Conservation (phyloP, 1,140 invertebrate genomes). For the Cecropterus lyciades region DNA sequence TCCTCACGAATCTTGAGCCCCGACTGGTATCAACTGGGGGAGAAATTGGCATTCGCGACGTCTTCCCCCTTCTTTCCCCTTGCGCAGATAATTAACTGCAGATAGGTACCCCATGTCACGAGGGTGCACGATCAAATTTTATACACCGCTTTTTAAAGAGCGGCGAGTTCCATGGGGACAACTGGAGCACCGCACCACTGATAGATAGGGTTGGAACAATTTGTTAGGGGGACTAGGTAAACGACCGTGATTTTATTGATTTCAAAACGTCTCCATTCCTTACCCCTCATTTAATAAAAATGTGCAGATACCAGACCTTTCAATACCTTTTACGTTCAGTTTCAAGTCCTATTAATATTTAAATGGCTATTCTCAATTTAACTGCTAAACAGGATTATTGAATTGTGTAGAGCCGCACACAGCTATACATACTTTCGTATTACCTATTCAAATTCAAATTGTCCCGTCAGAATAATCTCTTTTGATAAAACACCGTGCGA, state of each 20-base stretch:
- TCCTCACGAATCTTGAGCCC: constrained; percentile 56
- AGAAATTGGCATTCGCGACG: constrained; percentile 66
- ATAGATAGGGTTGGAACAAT: constrained; percentile 73
- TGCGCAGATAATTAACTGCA: constrained; percentile 83
- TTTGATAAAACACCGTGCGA: constrained; percentile 51
- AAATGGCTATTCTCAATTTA: constrained; percentile 23
- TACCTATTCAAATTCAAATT: constrained; percentile 58
- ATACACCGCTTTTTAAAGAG: constrained; percentile 75
- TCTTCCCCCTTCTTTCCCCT: constrained; percentile 62
- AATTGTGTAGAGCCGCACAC: constrained; percentile 15
- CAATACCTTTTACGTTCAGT: constrained; percentile 16
- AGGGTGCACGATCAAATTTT: constrained; percentile 72
- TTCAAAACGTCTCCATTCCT: constrained; percentile 60
- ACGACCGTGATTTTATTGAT: constrained; percentile 77
- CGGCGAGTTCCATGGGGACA: constrained; percentile 47
- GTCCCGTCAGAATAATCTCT: constrained; percentile 50
- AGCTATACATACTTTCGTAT: constrained; percentile 29
- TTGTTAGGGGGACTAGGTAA: constrained; percentile 71
- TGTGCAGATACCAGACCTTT: constrained; percentile 6
- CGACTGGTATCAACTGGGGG: constrained; percentile 48
- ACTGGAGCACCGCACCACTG: constrained; percentile 49
- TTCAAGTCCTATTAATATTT: constrained; percentile 25
- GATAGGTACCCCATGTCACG: constrained; percentile 62
- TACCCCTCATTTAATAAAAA: constrained; percentile 15
- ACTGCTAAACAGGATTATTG: constrained; percentile 30